A percentile compares a stretch with the other conserved stretches of the same genome.
Conservation (phyloP, 2,797 vertebrate species). For the Pristis pectinata region DNA sequence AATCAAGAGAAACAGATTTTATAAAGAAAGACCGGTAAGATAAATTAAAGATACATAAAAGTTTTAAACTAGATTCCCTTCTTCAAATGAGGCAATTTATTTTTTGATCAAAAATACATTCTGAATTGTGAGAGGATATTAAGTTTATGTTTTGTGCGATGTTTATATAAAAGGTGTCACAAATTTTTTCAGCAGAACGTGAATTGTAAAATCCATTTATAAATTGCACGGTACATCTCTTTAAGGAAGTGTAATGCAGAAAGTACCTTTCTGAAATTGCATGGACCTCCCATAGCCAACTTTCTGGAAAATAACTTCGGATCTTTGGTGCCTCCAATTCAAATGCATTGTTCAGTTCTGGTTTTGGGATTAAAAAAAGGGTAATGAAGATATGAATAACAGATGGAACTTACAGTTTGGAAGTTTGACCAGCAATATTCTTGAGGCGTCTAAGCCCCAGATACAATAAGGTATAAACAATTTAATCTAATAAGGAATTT, state of each 20-base stretch:
- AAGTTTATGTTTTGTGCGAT: background rate
- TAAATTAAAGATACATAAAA: background rate
- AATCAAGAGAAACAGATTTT: background rate
- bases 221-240: background rate
- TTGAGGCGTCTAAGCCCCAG: background rate
- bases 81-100: background rate
- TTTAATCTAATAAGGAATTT: background rate
- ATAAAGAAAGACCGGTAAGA: background rate
- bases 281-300: constrained; percentile 89
- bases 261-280: constrained; percentile 42
- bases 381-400: background rate
- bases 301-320: constrained; percentile 88
- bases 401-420: background rate
- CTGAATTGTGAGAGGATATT: background rate
- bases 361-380: constrained; percentile 13
- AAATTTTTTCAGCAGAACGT: background rate
- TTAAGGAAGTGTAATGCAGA: background rate
- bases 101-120: background rate
- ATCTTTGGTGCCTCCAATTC: constrained; percentile 59
- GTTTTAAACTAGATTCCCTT: background rate
- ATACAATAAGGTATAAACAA: background rate
- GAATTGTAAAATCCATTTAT: background rate
- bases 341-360: constrained; percentile 41
- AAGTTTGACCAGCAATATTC: background rate
- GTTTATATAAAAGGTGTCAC: background rate